phyloP scores from a whole-genome alignment of 2,113 vertebrate genomes.

The Clupea harengus region DNA sequence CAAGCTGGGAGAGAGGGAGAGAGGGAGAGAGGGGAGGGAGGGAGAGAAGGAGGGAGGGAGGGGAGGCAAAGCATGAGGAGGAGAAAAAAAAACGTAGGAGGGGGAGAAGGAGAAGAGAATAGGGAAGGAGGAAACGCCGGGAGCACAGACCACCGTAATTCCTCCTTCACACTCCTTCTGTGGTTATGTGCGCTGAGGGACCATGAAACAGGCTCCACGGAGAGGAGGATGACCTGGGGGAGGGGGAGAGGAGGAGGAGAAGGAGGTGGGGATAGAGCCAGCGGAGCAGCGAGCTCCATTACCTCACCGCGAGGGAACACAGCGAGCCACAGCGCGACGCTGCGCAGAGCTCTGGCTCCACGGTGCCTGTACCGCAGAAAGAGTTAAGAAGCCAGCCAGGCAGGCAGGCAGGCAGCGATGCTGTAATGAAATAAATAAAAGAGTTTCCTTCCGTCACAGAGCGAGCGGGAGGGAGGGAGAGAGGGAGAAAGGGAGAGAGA shows the following conservation, averaged over 20 bases:
- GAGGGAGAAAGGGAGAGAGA: conserved; percentile 44
- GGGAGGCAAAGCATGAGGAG: conserved; percentile 49
- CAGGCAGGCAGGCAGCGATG: conserved; percentile 60
- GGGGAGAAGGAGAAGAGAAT: conserved; percentile 14
- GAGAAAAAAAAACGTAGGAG: conserved; percentile 29
- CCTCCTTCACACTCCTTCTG: neutral
- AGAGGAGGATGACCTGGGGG: conserved; percentile 9
- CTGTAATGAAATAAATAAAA: conserved; percentile 80
- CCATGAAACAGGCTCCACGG: conserved; percentile 50
- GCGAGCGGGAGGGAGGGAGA: conserved; percentile 41
- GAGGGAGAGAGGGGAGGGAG: conserved; percentile 38
- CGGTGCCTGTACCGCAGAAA: neutral
- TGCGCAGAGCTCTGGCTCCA: neutral
- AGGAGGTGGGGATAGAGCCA: conserved; percentile 35
- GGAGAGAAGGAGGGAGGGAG: conserved; percentile 52
- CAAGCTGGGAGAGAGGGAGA: conserved; percentile 52
- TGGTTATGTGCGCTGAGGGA: neutral
- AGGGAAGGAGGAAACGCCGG: neutral
- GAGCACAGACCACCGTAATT: neutral
- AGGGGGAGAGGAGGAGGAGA: conserved; percentile 42
- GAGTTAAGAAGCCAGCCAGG: conserved; percentile 31
- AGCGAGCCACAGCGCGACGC: neutral
- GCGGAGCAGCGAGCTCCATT: neutral
- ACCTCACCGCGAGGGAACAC: neutral
- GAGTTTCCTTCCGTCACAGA: conserved; percentile 64